Conservation (phyloP, 2,113 vertebrate species). For the Stercorarius parasiticus region DNA sequence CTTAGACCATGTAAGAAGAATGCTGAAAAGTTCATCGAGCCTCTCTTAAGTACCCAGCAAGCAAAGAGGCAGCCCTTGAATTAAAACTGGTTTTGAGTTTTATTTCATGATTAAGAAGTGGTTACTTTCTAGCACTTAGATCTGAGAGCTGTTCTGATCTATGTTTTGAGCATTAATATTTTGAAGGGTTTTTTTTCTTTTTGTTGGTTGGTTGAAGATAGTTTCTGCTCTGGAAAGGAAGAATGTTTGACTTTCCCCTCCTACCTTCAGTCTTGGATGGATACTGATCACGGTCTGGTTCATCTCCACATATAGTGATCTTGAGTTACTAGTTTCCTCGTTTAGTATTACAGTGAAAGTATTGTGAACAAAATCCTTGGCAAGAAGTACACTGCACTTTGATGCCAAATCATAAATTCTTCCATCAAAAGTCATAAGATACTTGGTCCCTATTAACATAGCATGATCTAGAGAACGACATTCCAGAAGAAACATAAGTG, state of each 20-base stretch:
- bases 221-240: neutral
- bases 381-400: conserved; percentile 77
- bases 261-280: conserved; percentile 77
- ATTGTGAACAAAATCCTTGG: conserved; percentile 69
- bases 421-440: conserved; percentile 83
- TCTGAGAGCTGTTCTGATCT: neutral
- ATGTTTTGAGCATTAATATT: neutral
- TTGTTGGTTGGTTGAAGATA: neutral
- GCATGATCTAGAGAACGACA: conserved; percentile 77
- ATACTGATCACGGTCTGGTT: conserved; percentile 67
- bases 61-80: neutral
- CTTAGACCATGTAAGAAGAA: neutral
- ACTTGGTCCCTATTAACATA: conserved; percentile 78
- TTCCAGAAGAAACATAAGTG: neutral
- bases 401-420: conserved; percentile 73
- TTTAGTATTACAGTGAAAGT: conserved; percentile 74
- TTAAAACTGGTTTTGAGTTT: neutral
- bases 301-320: conserved; percentile 71
- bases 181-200: neutral
- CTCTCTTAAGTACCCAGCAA: neutral
- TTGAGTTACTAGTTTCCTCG: conserved; percentile 4
- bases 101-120: neutral
- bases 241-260: neutral
- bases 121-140: neutral
- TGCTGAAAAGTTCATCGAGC: neutral